These are phyloP conservation scores for Orius insidiosus DNA, from an alignment of 1,140 invertebrate genomes.

Conservation along the genomic window DNA sequence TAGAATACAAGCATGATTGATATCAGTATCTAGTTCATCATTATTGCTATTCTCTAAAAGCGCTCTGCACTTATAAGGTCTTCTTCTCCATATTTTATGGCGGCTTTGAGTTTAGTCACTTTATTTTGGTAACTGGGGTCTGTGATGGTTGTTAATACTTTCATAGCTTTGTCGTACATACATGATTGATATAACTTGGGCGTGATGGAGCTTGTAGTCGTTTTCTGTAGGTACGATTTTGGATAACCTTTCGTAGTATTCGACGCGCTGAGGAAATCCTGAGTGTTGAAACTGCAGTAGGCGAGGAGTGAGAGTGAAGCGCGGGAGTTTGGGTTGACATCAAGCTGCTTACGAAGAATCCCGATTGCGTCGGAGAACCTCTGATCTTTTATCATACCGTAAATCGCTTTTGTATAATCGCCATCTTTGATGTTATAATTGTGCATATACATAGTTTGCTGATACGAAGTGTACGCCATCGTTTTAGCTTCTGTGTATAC, in stretches of 20 bases:
- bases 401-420: slow-evolving; percentile 76
- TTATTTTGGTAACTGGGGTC: slow-evolving; percentile 48
- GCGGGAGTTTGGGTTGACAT: slow-evolving; percentile 38
- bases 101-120: slow-evolving; percentile 83
- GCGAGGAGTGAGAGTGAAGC: slow-evolving; percentile 85
- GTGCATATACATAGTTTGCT: slow-evolving; percentile 13
- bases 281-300: slow-evolving; percentile 89
- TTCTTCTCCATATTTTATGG: slow-evolving; percentile 94
- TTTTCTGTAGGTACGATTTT: slow-evolving; percentile 65
- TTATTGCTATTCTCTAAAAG: slow-evolving; percentile 68
- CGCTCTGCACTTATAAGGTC: slow-evolving; percentile 80
- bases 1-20: slow-evolving; percentile 89
- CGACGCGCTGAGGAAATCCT: slow-evolving; percentile 90
- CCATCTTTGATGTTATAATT: slow-evolving; percentile 43
- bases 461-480: neutral
- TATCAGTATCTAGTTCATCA: slow-evolving; percentile 84
- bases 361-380: neutral
- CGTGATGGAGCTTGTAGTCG: slow-evolving; percentile 85
- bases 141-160: slow-evolving; percentile 63
- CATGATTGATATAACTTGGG: slow-evolving; percentile 85
- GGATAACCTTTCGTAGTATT: slow-evolving; percentile 87
- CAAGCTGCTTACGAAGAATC: slow-evolving; percentile 7
- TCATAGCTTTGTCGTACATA: slow-evolving; percentile 80
- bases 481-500: neutral
- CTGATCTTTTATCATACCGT: slow-evolving; percentile 49